These are phyloP conservation scores for Lobophora halterata DNA, from an alignment of 2,888 invertebrate species.

Conservation along the genomic window DNA sequence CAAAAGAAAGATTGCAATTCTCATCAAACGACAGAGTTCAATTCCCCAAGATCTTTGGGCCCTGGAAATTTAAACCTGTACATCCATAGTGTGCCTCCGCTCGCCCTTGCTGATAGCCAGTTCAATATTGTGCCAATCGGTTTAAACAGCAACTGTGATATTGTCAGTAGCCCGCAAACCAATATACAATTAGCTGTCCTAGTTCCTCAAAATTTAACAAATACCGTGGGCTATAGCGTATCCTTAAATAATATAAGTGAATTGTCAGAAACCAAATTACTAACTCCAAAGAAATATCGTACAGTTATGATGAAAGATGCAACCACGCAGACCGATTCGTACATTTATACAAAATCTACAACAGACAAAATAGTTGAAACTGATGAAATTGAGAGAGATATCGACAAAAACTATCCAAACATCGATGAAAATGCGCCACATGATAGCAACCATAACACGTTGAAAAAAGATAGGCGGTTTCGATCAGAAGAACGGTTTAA, in stretches of 20 bases:
- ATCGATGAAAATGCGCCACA: slow-evolving; percentile 76
- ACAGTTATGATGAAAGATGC: slow-evolving; percentile 79
- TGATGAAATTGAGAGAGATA: slow-evolving; percentile 58
- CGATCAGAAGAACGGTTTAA: slow-evolving; percentile 78
- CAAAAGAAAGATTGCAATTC: slow-evolving; percentile 62
- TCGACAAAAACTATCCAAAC: slow-evolving; percentile 77
- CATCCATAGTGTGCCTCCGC: slow-evolving; percentile 68
- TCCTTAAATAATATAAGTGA: slow-evolving; percentile 65
- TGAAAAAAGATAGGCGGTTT: slow-evolving; percentile 77
- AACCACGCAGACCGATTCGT: slow-evolving; percentile 84
- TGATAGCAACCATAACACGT: slow-evolving; percentile 67
- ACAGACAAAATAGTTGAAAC: slow-evolving; percentile 59
- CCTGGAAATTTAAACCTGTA: slow-evolving; percentile 68
- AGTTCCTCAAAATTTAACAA: slow-evolving; percentile 74
- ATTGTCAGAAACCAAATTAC: slow-evolving; percentile 52
- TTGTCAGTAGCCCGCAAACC: slow-evolving; percentile 64
- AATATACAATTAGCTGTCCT: slow-evolving; percentile 82
- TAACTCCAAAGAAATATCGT: slow-evolving; percentile 75
- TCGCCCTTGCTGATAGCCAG: slow-evolving; percentile 65
- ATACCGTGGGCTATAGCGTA: slow-evolving; percentile 65
- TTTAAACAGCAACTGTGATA: slow-evolving; percentile 61
- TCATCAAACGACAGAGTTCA: slow-evolving; percentile 66
- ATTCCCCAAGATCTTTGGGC: slow-evolving; percentile 66
- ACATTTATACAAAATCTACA: slow-evolving; percentile 41
- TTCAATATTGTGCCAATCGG: slow-evolving; percentile 72